These are phyloP conservation scores for Temnothorax nylanderi DNA, from an alignment of 1,140 invertebrate species.

Conservation along the genomic window DNA sequence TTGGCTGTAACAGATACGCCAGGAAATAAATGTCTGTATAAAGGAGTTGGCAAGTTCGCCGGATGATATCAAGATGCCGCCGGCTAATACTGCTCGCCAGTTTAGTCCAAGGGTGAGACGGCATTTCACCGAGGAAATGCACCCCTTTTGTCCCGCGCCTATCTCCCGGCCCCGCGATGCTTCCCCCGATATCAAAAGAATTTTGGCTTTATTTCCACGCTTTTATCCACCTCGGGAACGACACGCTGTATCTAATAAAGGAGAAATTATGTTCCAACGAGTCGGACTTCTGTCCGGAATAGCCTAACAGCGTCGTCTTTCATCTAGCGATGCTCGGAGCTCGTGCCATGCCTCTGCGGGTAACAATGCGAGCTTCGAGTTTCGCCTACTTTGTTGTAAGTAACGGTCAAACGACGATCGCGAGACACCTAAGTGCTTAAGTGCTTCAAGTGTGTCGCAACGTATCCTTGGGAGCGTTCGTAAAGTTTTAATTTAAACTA, in stretches of 20 bases:
- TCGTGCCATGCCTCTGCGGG: not conserved
- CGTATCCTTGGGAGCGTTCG: not conserved
- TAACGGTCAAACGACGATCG: constrained; percentile 28
- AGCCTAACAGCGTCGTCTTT: constrained; percentile 51
- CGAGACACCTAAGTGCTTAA: not conserved
- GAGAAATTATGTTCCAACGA: constrained; percentile 76
- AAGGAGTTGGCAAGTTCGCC: constrained; percentile 81
- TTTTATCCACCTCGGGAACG: constrained; percentile 71
- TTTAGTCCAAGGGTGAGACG: constrained; percentile 67
- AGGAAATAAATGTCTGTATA: constrained; percentile 82
- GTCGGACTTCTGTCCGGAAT: constrained; percentile 62
- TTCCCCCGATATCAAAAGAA: constrained; percentile 70
- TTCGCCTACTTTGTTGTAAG: constrained; percentile 27
- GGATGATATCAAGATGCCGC: constrained; percentile 80
- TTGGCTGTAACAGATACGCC: constrained; percentile 79
- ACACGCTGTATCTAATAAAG: constrained; percentile 77
- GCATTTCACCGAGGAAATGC: constrained; percentile 45
- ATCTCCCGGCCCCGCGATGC: constrained; percentile 52
- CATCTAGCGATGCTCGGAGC: constrained; percentile 9
- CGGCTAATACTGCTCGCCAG: constrained; percentile 75
- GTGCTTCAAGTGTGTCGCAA: not conserved
- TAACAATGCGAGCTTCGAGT: constrained; percentile 34
- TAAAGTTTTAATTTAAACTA: not conserved
- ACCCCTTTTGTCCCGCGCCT: constrained; percentile 70
- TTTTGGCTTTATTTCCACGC: constrained; percentile 74